Evolutionary conservation across 1,140 invertebrate genomes (phyloP).

Genomic region (Drosophila sp.): DNA sequence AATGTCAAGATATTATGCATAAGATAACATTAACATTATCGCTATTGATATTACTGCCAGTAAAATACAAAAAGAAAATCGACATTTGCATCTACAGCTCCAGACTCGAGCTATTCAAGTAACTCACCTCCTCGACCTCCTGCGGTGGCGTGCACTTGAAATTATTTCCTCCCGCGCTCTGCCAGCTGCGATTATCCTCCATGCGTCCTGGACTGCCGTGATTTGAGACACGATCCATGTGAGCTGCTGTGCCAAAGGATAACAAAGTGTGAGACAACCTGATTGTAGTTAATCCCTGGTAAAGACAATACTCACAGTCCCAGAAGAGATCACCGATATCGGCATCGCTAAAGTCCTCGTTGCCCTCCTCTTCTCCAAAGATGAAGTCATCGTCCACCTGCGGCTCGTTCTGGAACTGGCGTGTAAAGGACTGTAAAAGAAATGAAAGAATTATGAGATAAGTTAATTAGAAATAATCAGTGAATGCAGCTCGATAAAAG

Average conservation of each 20-base stretch:
- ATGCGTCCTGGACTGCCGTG: slow-evolving; percentile 81
- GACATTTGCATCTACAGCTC: too few species aligned
- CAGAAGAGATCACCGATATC: slow-evolving; percentile 75
- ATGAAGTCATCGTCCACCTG: slow-evolving; percentile 86
- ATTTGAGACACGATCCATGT: slow-evolving; percentile 75
- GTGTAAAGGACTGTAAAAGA: slow-evolving; percentile 90
- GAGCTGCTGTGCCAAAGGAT: slow-evolving; percentile 24
- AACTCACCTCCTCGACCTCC: slow-evolving; percentile 79
- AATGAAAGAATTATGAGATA: slow-evolving; percentile 13
- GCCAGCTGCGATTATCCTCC: slow-evolving; percentile 84
- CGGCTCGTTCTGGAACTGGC: slow-evolving; percentile 89
- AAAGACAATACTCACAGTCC: slow-evolving; percentile 60
- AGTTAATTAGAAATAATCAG: slow-evolving; percentile 5
- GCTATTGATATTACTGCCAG: too few species aligned
- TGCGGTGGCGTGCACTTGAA: slow-evolving; percentile 77
- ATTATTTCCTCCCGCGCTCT: slow-evolving; percentile 83
- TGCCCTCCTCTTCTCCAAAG: slow-evolving; percentile 77
- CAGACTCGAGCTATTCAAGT: too few species aligned
- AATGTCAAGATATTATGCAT: too few species aligned
- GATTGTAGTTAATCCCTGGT: background rate
- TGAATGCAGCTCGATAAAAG: too few species aligned
- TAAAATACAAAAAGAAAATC: too few species aligned
- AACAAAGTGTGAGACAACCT: background rate
- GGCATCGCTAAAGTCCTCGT: slow-evolving; percentile 77
- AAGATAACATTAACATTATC: too few species aligned